Evolutionary conservation across 1,140 invertebrate species (phyloP), one percentile per base, ranked within the genome.

Genomic region (Argopecten irradians): DNA sequence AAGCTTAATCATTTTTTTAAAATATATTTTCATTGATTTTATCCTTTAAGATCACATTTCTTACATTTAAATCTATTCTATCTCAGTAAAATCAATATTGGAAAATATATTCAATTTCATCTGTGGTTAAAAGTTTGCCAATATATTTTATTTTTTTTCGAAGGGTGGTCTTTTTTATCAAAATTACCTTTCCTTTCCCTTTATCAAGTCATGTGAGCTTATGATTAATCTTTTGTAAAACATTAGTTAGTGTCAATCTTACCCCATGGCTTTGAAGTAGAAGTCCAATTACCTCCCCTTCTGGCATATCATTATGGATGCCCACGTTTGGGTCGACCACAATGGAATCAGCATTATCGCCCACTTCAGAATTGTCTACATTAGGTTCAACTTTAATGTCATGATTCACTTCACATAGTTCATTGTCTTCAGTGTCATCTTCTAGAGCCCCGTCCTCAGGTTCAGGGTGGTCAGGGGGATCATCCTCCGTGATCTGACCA

Each of bases 211-310:
- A 22, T 34, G n/a, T 35, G 43, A 41, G 84, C 35, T 85, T 43
- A n/a, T 84, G 36, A 71, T 43, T 33, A 41, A 87, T 36, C n/a
- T 41, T 33, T 55, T 88, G 82, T n/a, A 83, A 82, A 41, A 71
- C 34, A 16, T 28, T n/a, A 34, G 16, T 36, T 13, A 55, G 9
- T 83, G 34, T 41, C 34, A 87, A 19, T 39, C 89, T 90, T 87
- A 91, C 91, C 85, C 89, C 91, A 83, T 84, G 88, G 11, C 89
- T 90, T 35, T 92, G 92, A 33, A 92, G 86, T 14, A 92, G 86
- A 33, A 92, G 89, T n/a, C 92, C 87, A 39, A 92, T 90, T 19
- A 91, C 92, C 39, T 88, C 89, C n/a, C 41, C 46, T 82, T 86
- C 86, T 11, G 55, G 34, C 32, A 41, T 84, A 9, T 82, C 82